Percentiles rank a stretch among this genome's conserved stretches.
phyloP scores from a whole-genome alignment of 1,140 invertebrate species.

The Drosophila erecta region DNA sequence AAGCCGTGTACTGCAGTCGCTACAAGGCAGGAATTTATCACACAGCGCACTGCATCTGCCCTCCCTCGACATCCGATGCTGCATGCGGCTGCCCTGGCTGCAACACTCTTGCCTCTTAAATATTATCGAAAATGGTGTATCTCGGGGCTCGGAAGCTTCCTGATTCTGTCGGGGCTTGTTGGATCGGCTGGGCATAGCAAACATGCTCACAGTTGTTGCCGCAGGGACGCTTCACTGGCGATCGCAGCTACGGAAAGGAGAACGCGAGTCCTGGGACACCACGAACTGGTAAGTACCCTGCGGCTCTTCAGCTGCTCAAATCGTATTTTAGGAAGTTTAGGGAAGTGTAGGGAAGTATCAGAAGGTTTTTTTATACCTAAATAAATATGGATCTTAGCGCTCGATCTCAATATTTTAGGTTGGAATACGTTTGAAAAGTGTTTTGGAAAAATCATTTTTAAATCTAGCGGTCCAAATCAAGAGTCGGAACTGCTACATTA shows the following conservation, averaged over 20 bases:
- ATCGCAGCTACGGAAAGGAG: slow-evolving; percentile 57
- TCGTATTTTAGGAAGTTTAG: no score
- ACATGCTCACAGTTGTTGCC: slow-evolving; percentile 69
- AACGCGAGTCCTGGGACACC: neutral
- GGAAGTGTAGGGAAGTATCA: no score
- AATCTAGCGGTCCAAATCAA: no score
- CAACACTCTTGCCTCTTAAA: slow-evolving; percentile 56
- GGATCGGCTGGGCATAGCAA: slow-evolving; percentile 56
- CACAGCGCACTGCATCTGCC: slow-evolving; percentile 43
- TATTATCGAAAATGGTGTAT: slow-evolving; percentile 82
- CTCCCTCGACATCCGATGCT: slow-evolving; percentile 53
- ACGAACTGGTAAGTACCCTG: neutral
- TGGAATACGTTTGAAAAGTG: no score
- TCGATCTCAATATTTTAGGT: no score
- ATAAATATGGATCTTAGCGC: no score
- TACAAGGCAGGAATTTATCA: slow-evolving; percentile 73
- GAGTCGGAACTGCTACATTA: no score
- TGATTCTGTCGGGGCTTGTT: slow-evolving; percentile 58
- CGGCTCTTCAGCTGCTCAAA: no score
- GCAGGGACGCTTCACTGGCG: slow-evolving; percentile 58
- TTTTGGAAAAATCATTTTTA: no score
- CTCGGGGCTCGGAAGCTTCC: slow-evolving; percentile 71
- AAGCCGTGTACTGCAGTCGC: slow-evolving; percentile 59
- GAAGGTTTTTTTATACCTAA: no score
- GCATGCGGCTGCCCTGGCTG: slow-evolving; percentile 12